Conservation (phyloP, 2,888 invertebrate genomes). For the Brachycybe producta region DNA sequence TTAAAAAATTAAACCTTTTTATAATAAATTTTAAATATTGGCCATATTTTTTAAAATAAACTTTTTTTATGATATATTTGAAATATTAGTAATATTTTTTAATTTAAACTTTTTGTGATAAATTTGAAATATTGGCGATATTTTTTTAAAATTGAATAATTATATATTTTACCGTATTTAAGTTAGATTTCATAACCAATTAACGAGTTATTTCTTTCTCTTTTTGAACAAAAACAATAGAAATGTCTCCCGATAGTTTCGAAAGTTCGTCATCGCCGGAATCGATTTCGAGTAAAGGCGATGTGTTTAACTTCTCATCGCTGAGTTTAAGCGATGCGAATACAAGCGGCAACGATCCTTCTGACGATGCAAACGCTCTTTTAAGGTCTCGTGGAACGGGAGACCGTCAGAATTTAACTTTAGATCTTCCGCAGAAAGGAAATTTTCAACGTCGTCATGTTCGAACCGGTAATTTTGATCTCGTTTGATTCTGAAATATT, state of each 20-base stretch:
- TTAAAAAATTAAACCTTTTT: too few species aligned
- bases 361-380: constrained; percentile 9
- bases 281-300: constrained; percentile 14
- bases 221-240: too few species aligned
- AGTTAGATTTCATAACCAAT: too few species aligned
- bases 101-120: too few species aligned
- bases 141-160: too few species aligned
- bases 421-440: constrained; percentile 5
- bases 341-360: constrained; percentile 5
- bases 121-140: too few species aligned
- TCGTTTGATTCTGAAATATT: neutral
- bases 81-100: too few species aligned
- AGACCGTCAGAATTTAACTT: constrained; percentile 5
- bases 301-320: constrained; percentile 17
- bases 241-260: constrained; percentile 22
- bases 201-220: too few species aligned
- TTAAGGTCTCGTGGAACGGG: neutral
- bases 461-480: neutral
- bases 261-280: constrained; percentile 19
- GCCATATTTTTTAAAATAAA: too few species aligned
- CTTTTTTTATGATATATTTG: too few species aligned
- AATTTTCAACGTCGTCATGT: constrained; percentile 3
- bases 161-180: too few species aligned
- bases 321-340: constrained; percentile 9
- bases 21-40: too few species aligned